Percentiles rank a stretch among this genome's conserved stretches.
These are phyloP conservation scores for Gibbula magus DNA, from an alignment of 2,888 invertebrate genomes.

Conservation along the genomic window DNA sequence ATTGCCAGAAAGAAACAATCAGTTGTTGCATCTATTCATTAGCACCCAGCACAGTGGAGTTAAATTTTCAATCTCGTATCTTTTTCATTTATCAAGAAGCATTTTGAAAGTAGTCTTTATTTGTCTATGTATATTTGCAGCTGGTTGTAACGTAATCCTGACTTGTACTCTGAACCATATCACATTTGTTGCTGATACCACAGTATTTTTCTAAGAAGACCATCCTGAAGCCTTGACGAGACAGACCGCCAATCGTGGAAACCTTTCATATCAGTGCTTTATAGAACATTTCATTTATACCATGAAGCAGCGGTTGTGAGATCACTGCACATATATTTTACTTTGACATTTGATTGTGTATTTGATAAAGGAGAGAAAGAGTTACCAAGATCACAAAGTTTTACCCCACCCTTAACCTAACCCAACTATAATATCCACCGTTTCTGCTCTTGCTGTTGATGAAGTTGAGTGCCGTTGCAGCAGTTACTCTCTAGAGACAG, in stretches of 20 bases:
- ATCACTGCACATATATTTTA: too few relatives aligned
- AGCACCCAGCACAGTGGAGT: too few relatives aligned
- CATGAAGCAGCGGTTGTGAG: too few relatives aligned
- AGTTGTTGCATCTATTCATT: too few relatives aligned
- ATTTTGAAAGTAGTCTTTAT: too few relatives aligned
- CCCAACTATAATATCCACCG: slow-evolving; percentile 16
- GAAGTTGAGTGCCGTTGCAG: too few relatives aligned
- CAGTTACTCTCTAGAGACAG: too few relatives aligned
- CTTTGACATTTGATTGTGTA: not conserved
- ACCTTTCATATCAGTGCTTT: slow-evolving; percentile 6
- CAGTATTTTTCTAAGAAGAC: slow-evolving; percentile 17
- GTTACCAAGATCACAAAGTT: slow-evolving; percentile 10
- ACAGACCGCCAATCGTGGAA: not conserved
- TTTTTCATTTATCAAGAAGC: too few relatives aligned
- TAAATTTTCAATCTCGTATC: too few relatives aligned
- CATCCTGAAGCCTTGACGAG: slow-evolving; percentile 6
- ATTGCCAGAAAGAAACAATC: not conserved
- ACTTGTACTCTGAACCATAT: slow-evolving; percentile 11
- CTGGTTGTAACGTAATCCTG: not conserved
- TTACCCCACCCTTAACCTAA: slow-evolving; percentile 13
- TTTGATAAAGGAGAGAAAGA: not conserved
- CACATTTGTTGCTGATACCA: slow-evolving; percentile 8
- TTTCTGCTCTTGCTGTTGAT: not conserved
- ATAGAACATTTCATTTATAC: not conserved
- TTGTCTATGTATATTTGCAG: too few relatives aligned